These are phyloP conservation scores for Melieria omissa DNA, from an alignment of 2,888 invertebrate species.

Conservation along the genomic window DNA sequence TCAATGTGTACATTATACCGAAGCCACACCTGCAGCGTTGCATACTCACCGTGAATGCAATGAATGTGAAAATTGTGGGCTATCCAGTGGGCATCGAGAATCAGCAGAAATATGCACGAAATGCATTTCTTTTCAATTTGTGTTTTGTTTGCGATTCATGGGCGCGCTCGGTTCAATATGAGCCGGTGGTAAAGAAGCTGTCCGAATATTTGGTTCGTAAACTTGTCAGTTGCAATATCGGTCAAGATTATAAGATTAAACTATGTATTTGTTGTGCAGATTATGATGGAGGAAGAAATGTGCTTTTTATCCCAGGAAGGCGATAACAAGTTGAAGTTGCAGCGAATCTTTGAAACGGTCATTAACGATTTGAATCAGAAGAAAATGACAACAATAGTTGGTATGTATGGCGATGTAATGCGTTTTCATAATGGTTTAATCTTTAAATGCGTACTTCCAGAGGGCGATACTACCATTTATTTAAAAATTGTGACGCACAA, in stretches of 20 bases:
- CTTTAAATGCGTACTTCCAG: conserved; percentile 63
- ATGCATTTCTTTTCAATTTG: conserved; percentile 94
- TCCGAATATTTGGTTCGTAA: conserved; percentile 84
- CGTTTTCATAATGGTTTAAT: conserved; percentile 36
- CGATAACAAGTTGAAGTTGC: conserved; percentile 76
- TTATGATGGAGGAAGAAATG: conserved; percentile 87
- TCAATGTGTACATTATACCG: conserved; percentile 94
- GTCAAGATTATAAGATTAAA: neutral
- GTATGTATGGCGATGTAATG: conserved; percentile 63
- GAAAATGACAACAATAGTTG: conserved; percentile 80
- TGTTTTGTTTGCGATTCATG: conserved; percentile 94
- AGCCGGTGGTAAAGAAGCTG: conserved; percentile 92
- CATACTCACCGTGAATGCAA: conserved; percentile 85
- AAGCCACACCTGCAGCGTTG: conserved; percentile 91
- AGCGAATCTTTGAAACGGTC: conserved; percentile 81
- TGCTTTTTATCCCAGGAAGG: conserved; percentile 80
- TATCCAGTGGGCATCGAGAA: conserved; percentile 92
- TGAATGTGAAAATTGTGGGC: conserved; percentile 89
- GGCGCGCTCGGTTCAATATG: conserved; percentile 91
- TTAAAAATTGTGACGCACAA: conserved; percentile 87
- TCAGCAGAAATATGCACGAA: conserved; percentile 87
- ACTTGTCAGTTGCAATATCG: neutral
- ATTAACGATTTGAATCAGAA: conserved; percentile 84
- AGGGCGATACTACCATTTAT: conserved; percentile 89
- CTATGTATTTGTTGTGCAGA: conserved; percentile 66